Evolutionary conservation across 30 jellyfish, hydroid and myxozoan genomes (phyloP), one percentile per base, ranked within the genome.

Genomic region (Catostylus mosaicus): DNA sequence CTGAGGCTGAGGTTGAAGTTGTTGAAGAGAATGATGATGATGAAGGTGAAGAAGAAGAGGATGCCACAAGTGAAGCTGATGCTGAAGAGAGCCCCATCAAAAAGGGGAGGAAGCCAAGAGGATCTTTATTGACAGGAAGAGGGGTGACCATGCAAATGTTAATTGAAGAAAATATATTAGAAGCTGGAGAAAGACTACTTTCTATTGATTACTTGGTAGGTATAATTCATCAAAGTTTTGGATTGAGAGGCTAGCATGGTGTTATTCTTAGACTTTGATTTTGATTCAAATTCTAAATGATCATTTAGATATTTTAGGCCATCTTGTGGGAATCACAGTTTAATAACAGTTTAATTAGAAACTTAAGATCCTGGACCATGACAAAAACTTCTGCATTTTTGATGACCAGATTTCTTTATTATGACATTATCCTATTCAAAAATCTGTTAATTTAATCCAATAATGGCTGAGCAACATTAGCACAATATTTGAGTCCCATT

Each of bases 131-230:
- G 14, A 93, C 98, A 23, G 98, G 98, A 33, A 72, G 98, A 67
- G 98, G 98, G 26, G 98, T 93, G 3, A 93, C 98, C 3, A 93
- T 94, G 88, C 97, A 87, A 56, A 93, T 93, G 98, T 87, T 93
- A 1, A 93, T 93, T 74, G 98, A 93, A 45, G 98, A 93, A 22
- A 59, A 87, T 22, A 93, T 93, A 48, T 63, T 93, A 50, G 94
- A 87, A 30, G 86, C 97, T 43, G 98, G 98, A 9, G 96, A 88
- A 56, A 93, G 87, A 61, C 35, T 67, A 32, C 74, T 93, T 14
- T 78, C 98, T 38, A 93, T 93, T 38, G 90, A 93, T 76, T 93
- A 93, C 65, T 75, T 93, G 88, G 98, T 93, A 78, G 51, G n/a
- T n/a, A n/a, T 87, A 35, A 0, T 18, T 34, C 27, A 36, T 36